Base-by-base conservation (phyloP, 2,797 vertebrate genomes). In the Neoniphon sammara region DNA sequence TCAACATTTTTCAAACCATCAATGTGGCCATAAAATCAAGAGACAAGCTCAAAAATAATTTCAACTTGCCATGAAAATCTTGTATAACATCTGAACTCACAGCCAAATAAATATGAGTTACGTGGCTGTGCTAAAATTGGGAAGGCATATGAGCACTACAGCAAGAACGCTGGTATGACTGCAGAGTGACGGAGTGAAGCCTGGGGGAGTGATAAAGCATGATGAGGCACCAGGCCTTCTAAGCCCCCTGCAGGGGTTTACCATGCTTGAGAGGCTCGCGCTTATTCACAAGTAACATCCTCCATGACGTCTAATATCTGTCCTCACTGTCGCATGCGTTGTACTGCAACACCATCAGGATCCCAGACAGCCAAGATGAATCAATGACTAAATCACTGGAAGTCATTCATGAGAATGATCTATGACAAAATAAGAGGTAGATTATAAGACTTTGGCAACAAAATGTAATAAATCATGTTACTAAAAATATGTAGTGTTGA, bases 361-460 rank as follows among this genome's bases (percentile, higher is more conserved):
- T 67, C 31, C 50, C 34, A 62, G 25, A 18, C 44, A 70, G 42
- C 67, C 23, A 47, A 54, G 68, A 73, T 50, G 21, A 68, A 54
- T 80, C 47, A 66, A 17, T 74, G 65, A 77, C 52, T 75, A 70
- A 58, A 44, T 53, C 20, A 70, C 4, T 36, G 30, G 56, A 17
- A 36, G 21, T 46, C 21, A 4, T 21, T 20, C 53, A 46, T 30
- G 20, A 68, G 23, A 8, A 67, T 55, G n/a, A 55, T 46, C 52
- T 11, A 14, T 12, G 53, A 73, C 31, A 64, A 66, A 66, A 52
- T 39, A 57, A 39, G 12, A 39, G 14, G 18, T 11, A 58, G n/a
- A 36, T 70, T 55, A 39, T 66, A 15, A 30, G 30, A 21, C 61
- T 66, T 25, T 31, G 31, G 66, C 55, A 58, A 17, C 46, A 53